Conservation (phyloP, 64 coral and sea anemone genomes). For the Pocillopora damicornis region DNA sequence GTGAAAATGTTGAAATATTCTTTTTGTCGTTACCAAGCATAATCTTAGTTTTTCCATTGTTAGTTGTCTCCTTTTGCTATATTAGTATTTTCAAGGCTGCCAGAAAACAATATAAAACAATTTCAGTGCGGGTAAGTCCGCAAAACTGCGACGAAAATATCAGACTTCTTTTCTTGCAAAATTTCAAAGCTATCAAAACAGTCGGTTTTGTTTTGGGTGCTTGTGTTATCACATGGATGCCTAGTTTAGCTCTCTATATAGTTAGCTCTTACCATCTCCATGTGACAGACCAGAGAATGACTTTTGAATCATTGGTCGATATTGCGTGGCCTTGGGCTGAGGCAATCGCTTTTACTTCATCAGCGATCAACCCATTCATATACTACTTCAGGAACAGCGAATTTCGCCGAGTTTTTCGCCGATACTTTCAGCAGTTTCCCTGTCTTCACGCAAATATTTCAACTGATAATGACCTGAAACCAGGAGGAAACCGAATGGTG, state of each 20-base stretch:
- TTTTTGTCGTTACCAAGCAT: background rate
- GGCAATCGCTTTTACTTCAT: background rate
- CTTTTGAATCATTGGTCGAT: background rate
- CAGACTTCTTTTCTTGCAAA: background rate
- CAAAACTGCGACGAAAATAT: background rate
- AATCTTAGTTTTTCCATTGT: background rate
- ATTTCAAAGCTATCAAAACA: background rate
- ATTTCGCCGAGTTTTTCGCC: background rate
- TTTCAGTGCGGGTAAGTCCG: background rate
- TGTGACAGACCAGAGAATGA: background rate
- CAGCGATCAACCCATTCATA: background rate
- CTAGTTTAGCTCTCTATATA: background rate
- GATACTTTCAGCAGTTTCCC: no score
- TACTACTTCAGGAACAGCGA: background rate
- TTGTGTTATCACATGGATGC: background rate
- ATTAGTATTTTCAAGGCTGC: background rate
- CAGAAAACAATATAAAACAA: background rate
- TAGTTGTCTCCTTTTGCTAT: background rate
- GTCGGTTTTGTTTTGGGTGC: background rate
- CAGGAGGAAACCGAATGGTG: no score
- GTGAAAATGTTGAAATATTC: background rate
- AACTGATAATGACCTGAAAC: no score
- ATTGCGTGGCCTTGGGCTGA: slow-evolving; percentile 2
- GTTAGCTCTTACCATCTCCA: background rate
- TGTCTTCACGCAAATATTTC: background rate